Evolutionary conservation across 2,113 vertebrate species (phyloP), one percentile per base, ranked within the genome.

Genomic region (Cyanistes caeruleus): DNA sequence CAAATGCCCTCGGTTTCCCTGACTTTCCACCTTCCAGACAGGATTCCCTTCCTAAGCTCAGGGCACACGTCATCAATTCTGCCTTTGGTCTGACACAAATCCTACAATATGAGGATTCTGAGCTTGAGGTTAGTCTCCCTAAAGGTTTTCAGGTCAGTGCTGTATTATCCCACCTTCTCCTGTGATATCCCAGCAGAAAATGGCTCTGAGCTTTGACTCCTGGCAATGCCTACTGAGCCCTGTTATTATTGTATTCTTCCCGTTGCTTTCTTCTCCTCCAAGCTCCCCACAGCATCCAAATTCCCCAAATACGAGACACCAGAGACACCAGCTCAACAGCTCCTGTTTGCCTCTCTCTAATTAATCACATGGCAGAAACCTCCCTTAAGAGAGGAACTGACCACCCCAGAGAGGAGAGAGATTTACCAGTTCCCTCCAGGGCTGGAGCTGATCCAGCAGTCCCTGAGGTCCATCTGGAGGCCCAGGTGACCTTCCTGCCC

Each of bases 331-430:
- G 58, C 55, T 69, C 28, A 43, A 55, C 43, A 67, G 6, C 24
- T 30, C 51, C 76, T 0, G 3, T 6, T 31, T 28, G 21, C 67
- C 52, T 56, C 39, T 44, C 39, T 59, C 46, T 30, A 15, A 56
- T 67, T 11, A 30, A 31, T 30, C 39, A 30, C 3, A 58, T 4
- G n/a, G 55, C 60, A 89, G 56, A 60, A 87, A 6, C 11, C 18
- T 60, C 33, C 52, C 48, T 24, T 14, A 17, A 0, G 24, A 79
- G 65, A 53, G 1, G 13, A 2, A 11, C 0, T 19, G 72, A 39
- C 25, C 0, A 46, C 12, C 21, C 28, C 5, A 24, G 64, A 33
- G 2, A 63, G 64, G 6, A 70, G 22, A 76, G 27, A 18, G 11
- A 39, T 53, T 84, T 62, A 89, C 83, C 93, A 3, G 35, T 10